Conservation (phyloP, 2,888 invertebrate genomes). For the Aquatica leii region DNA sequence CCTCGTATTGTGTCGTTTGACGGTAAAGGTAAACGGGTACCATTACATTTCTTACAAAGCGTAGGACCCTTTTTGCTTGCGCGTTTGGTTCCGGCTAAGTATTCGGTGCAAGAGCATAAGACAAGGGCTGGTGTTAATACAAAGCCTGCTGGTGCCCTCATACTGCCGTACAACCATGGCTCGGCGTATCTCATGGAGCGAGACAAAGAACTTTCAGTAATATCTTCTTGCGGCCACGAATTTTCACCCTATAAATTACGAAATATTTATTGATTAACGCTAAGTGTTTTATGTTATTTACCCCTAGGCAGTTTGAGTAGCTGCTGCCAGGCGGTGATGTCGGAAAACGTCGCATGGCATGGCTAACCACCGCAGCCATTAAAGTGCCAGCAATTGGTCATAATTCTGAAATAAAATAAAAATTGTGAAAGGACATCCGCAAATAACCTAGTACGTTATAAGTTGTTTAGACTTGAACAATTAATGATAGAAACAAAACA, state of each 20-base stretch:
- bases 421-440: not conserved
- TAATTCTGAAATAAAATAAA: conserved; percentile 65
- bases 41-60: conserved; percentile 85
- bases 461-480: too few relatives aligned
- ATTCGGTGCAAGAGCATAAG: conserved; percentile 83
- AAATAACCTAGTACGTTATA: too few relatives aligned
- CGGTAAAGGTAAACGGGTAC: conserved; percentile 77
- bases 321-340: conserved; percentile 70
- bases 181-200: conserved; percentile 87
- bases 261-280: not conserved
- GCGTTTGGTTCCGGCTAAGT: conserved; percentile 78
- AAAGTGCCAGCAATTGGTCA: conserved; percentile 63
- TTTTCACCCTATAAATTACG: conserved; percentile 47
- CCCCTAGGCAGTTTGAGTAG: conserved; percentile 69
- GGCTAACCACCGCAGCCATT: conserved; percentile 73
- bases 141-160: conserved; percentile 62
- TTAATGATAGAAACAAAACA: too few relatives aligned
- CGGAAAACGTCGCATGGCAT: conserved; percentile 74
- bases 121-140: conserved; percentile 70
- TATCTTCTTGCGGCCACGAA: conserved; percentile 61
- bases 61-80: conserved; percentile 77
- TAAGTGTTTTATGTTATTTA: conserved; percentile 52
- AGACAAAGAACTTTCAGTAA: conserved; percentile 71
- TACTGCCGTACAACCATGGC: conserved; percentile 85
- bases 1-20: conserved; percentile 51